Evolutionary conservation across 2,888 invertebrate species (phyloP), one percentile per base, ranked within the genome.

Genomic region (Furcula furcula): DNA sequence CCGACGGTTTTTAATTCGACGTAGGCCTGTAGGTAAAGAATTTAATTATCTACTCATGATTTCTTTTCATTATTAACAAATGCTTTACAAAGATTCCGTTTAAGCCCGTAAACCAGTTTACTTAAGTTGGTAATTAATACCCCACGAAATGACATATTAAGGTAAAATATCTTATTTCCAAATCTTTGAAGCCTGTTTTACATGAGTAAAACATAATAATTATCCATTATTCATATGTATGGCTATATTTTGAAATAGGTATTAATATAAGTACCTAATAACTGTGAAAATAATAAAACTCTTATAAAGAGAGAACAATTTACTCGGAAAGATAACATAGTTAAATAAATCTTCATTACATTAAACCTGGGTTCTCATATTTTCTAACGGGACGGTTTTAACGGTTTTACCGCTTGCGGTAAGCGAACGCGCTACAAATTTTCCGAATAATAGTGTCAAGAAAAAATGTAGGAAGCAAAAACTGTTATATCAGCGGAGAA

Each of bases 301-400:
- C 32, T 36, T 45, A 50, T 48, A 30, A 9, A 45, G 49, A 40
- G 55, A 49, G 66, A 62, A 62, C 58, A 66, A 66, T 71, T 69
- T 65, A 60, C 57, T 63, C 50, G 38, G 59, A 55, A 65, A 65
- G 62, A 69, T 66, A 62, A 56, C 49, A 57, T 70, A 75, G 74
- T 75, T 72, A 66, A 70, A 78, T 83, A 82, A 81, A 82, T 84
- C 78, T 79, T 81, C 73, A 78, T 83, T 82, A 78, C 63, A 57
- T 64, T 72, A 74, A 76, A 71, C 67, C 74, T 55, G 53, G 56
- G 60, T 62, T 60, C 71, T 78, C 76, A 78, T 84, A 82, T 79
- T 80, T 79, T 70, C 60, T 68, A 72, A 65, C 67, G 59, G 65
- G 75, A 75, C 71, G 53, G 71, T 69, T 76, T 78, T 76, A 79